Base-by-base conservation (phyloP, 2,113 vertebrate genomes). In the Hirundichthys speculiger region DNA sequence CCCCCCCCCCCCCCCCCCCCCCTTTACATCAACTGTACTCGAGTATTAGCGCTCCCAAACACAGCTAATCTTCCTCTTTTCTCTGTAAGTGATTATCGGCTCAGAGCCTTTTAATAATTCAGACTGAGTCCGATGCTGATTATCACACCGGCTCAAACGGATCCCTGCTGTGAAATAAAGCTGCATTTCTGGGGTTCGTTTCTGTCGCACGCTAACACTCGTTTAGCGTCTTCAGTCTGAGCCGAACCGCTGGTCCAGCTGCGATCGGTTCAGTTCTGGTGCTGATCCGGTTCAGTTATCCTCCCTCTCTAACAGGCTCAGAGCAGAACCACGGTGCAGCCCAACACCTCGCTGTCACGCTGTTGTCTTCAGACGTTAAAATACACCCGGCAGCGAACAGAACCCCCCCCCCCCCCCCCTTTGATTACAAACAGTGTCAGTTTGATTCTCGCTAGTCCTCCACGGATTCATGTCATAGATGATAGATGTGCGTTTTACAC, bases 311-410 rank as follows among this genome's bases (percentile, higher is more conserved):
- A 55, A 79, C 18, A 21, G 18, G 40, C 41, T 48, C 14, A 8
- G 62, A 48, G 4, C n/a, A 3, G 40, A 38, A 20, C 18, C n/a
- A n/a, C n/a, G n/a, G n/a, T n/a, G n/a, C n/a, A n/a, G n/a, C n/a
- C n/a, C n/a, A n/a, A n/a, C n/a, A n/a, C n/a, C n/a, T n/a, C n/a
- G n/a, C n/a, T n/a, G n/a, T n/a, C n/a, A n/a, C n/a, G n/a, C n/a
- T n/a, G n/a, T n/a, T 7, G 30, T 34, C 30, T 34, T 34, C 63
- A 61, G 54, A 76, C 24, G 11, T 55, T 45, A 59, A 60, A 52
- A 16, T 14, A 24, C 47, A 19, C 52, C 53, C 24, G 15, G 34
- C 25, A 42, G 47, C 3, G 1, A 0, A 25, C 2, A 42, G 14
- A 42, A 13, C 42, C 40, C 11, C 22, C 12, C 30, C 30, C n/a